These are phyloP conservation scores for Vulpes lagopus DNA, from an alignment of 2,113 vertebrate species.

Conservation along the genomic window DNA sequence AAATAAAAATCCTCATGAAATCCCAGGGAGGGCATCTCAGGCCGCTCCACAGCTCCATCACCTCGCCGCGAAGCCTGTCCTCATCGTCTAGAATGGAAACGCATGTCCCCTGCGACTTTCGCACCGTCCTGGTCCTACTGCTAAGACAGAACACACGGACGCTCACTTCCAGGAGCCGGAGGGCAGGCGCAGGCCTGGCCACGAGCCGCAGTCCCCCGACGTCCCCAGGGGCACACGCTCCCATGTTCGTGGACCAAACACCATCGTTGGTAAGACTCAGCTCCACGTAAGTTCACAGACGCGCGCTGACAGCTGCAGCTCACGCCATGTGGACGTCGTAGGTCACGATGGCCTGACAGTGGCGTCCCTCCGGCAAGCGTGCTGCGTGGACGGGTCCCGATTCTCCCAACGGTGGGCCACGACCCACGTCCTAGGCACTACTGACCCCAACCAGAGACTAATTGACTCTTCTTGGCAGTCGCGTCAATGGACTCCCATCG, in stretches of 20 bases:
- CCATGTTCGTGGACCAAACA: neutral
- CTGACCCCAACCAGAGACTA: conserved; percentile 57
- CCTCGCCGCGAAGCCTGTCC: neutral
- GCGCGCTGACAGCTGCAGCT: neutral
- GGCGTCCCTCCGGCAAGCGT: neutral
- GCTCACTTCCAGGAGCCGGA: neutral
- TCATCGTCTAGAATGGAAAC: conserved; percentile 24
- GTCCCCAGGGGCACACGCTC: neutral
- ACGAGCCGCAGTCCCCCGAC: neutral
- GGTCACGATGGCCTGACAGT: no score
- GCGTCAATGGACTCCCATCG: conserved; percentile 42
- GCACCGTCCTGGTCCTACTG: neutral
- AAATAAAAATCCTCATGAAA: no score
- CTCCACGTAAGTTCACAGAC: neutral
- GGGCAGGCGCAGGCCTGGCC: neutral
- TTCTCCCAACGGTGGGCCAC: neutral
- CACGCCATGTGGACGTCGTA: no score
- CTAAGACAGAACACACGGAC: neutral
- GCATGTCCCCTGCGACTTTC: neutral
- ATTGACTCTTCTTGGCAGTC: conserved; percentile 60
- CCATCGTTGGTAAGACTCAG: neutral
- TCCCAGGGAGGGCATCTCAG: no score
- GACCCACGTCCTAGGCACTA: conserved; percentile 23
- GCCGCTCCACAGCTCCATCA: neutral
- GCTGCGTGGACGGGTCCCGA: neutral